A percentile compares a stretch with the other conserved stretches of the same genome.
Conservation (phyloP, 1,140 invertebrate genomes). For the Eupristina koningsbergeri region DNA sequence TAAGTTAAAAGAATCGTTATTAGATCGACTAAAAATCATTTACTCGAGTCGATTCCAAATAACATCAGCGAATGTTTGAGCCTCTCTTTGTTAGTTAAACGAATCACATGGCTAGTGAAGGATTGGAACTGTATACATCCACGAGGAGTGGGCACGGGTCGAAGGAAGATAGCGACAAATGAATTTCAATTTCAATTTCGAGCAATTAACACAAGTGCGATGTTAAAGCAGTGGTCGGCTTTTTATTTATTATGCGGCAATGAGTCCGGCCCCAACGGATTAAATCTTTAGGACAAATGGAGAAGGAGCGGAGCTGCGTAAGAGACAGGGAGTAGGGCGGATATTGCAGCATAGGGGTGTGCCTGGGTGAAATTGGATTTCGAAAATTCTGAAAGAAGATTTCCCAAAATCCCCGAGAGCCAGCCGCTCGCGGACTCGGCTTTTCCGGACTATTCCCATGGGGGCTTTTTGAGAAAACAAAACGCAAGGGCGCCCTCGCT, state of each 20-base stretch:
- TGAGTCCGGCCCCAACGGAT: not conserved
- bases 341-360: not conserved
- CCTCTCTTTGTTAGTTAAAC: conserved; percentile 11
- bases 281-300: conserved; percentile 7
- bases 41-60: not conserved
- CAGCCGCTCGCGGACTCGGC: not conserved
- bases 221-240: not conserved
- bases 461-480: conserved; percentile 22
- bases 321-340: not conserved
- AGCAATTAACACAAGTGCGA: conserved; percentile 6
- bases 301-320: not conserved
- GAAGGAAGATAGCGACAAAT: not conserved
- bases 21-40: not conserved
- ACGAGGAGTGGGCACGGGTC: not conserved
- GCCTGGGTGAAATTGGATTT: not conserved
- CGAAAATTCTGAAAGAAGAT: conserved; percentile 21
- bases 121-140: conserved; percentile 3
- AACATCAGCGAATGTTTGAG: not conserved
- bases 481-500: not conserved
- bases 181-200: conserved; percentile 22
- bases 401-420: conserved; percentile 4
- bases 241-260: conserved; percentile 13
- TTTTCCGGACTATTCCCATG: not conserved
- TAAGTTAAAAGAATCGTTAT: not conserved
- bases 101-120: not conserved